Evolutionary conservation across 2,888 invertebrate species (phyloP).

Genomic region (Piscicola geometra): DNA sequence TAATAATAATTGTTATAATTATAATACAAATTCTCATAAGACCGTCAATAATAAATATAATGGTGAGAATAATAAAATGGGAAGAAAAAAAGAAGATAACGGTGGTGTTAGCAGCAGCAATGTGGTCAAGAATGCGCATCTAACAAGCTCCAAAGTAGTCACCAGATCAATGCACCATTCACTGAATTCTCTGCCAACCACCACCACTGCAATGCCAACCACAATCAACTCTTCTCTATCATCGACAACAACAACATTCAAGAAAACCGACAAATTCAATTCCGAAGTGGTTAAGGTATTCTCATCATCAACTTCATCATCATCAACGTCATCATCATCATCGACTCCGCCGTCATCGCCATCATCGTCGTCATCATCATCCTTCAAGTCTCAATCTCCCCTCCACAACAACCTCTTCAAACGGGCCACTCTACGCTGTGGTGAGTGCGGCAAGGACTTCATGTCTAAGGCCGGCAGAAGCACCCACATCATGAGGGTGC

Average conservation of each 20-base stretch:
- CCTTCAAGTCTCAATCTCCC: background rate
- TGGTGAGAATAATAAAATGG: background rate
- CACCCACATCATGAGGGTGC: conserved; percentile 36
- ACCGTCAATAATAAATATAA: background rate
- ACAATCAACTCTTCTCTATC: background rate
- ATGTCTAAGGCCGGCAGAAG: conserved; percentile 36
- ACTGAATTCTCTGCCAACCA: background rate
- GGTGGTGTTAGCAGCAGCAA: background rate
- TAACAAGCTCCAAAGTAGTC: background rate
- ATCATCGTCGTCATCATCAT: background rate
- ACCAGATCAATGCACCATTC: background rate
- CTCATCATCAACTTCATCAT: background rate
- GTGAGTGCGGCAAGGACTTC: conserved; percentile 35
- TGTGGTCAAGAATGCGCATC: background rate
- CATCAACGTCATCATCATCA: background rate
- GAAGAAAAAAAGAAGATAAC: background rate
- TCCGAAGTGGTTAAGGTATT: background rate
- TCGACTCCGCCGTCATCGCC: background rate
- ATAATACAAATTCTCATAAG: background rate
- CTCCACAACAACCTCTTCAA: background rate
- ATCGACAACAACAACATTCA: background rate
- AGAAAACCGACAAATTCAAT: background rate
- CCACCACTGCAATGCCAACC: background rate
- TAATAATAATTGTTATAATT: too few relatives aligned
- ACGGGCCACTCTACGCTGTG: conserved; percentile 28